These are phyloP conservation scores for Chamaea fasciata DNA, from an alignment of 2,113 vertebrate species.

Conservation along the genomic window DNA sequence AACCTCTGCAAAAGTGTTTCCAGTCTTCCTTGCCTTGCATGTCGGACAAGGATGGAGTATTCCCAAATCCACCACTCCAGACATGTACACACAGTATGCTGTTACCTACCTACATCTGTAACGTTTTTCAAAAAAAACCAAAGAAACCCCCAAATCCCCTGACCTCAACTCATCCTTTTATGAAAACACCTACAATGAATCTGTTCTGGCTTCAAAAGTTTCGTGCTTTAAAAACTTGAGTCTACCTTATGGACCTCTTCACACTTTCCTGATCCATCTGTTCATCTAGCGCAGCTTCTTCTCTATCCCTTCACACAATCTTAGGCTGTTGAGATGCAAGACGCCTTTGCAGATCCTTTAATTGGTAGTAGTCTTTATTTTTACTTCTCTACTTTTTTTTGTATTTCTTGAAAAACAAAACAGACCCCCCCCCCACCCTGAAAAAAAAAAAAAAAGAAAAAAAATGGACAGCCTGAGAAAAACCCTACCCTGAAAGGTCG, in stretches of 20 bases:
- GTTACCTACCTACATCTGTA: neutral
- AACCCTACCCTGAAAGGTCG: fast-evolving
- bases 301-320: conserved; percentile 42
- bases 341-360: conserved; percentile 57
- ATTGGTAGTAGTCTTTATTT: conserved; percentile 42
- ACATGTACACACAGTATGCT: fast-evolving
- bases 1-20: neutral
- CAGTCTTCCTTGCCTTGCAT: neutral
- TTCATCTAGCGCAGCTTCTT: conserved; percentile 54
- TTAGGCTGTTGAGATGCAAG: conserved; percentile 49
- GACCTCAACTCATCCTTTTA: neutral
- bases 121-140: neutral
- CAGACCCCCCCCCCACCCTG: too few relatives aligned
- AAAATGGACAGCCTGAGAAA: neutral
- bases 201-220: conserved; percentile 30
- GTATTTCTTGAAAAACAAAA: neutral
- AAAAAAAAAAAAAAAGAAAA: too few relatives aligned
- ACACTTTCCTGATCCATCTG: conserved; percentile 51
- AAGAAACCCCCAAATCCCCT: neutral
- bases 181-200: conserved; percentile 3
- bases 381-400: neutral
- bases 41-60: neutral
- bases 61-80: neutral
- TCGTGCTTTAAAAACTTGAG: conserved; percentile 33
- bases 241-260: conserved; percentile 58